A percentile compares a stretch with the other conserved stretches of the same genome.
These are phyloP conservation scores for Tolypeutes matacus DNA, from an alignment of 2,797 vertebrate genomes.

Conservation along the genomic window DNA sequence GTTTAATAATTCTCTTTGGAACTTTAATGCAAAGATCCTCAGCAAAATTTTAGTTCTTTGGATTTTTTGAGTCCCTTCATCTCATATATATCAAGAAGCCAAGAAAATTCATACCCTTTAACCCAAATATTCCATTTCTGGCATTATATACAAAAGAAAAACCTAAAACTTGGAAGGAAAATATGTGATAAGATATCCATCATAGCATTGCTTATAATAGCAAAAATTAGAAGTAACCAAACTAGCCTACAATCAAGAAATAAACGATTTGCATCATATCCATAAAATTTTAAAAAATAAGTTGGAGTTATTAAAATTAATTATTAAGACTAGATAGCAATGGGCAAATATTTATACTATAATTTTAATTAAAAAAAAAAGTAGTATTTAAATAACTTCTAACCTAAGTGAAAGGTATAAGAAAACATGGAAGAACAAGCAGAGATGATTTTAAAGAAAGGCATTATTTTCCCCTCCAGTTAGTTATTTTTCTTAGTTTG, in stretches of 20 bases:
- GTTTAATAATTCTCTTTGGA: slow-evolving; percentile 43
- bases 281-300: background rate
- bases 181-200: background rate
- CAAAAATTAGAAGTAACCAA: slow-evolving; percentile 55
- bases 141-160: background rate
- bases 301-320: slow-evolving; percentile 41
- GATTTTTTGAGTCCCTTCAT: background rate
- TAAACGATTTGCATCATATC: slow-evolving; percentile 7
- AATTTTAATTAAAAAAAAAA: background rate
- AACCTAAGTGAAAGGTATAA: slow-evolving; percentile 37
- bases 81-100: background rate
- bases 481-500: slow-evolving; percentile 1
- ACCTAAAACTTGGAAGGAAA: background rate
- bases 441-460: slow-evolving; percentile 7
- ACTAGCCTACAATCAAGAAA: background rate
- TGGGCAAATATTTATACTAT: slow-evolving; percentile 15
- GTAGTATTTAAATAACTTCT: slow-evolving; percentile 27
- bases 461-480: background rate
- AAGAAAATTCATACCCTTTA: slow-evolving; percentile 28
- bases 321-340: background rate
- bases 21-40: background rate
- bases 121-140: slow-evolving; percentile 38
- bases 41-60: slow-evolving; percentile 3
- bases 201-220: slow-evolving; percentile 11
- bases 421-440: slow-evolving; percentile 21